These are phyloP conservation scores for Poeciliopsis paucimaculata DNA, from an alignment of 2,797 vertebrate genomes.

Conservation along the genomic window DNA sequence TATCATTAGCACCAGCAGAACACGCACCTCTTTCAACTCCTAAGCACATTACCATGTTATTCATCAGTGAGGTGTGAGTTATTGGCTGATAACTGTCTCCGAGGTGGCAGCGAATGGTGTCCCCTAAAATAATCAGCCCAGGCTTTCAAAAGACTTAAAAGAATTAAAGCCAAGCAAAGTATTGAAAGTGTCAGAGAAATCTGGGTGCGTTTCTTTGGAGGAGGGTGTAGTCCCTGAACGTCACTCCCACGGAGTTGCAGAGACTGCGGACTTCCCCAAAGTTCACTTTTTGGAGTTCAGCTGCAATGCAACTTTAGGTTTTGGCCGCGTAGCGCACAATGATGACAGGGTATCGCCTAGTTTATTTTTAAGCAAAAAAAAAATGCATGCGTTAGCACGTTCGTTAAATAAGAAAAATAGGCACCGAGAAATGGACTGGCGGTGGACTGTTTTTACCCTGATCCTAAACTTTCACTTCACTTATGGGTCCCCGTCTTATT, in stretches of 20 bases:
- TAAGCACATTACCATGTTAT: slow-evolving; percentile 37
- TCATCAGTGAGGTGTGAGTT: slow-evolving; percentile 65
- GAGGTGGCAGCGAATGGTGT: slow-evolving; percentile 12
- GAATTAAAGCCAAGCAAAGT: slow-evolving; percentile 18
- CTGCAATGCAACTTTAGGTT: slow-evolving; percentile 45
- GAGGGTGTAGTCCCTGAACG: slow-evolving; percentile 70
- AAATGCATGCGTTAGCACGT: slow-evolving; percentile 37
- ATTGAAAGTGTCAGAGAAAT: slow-evolving; percentile 6
- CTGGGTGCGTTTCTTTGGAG: slow-evolving; percentile 31
- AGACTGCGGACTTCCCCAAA: slow-evolving; percentile 71
- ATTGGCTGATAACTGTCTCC: slow-evolving; percentile 39
- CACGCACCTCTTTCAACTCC: slow-evolving; percentile 36
- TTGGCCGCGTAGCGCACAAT: slow-evolving; percentile 27
- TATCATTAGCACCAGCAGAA: slow-evolving; percentile 40
- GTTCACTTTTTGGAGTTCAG: slow-evolving; percentile 62
- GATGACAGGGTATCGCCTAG: slow-evolving; percentile 11
- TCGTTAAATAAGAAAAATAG: slow-evolving; percentile 50
- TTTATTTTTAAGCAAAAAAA: background rate
- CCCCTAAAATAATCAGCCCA: slow-evolving; percentile 30
- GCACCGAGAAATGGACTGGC: slow-evolving; percentile 50
- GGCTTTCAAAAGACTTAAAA: slow-evolving; percentile 8
- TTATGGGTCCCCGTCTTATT: slow-evolving; percentile 69
- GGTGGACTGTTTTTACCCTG: slow-evolving; percentile 66
- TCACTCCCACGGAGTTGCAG: slow-evolving; percentile 73
- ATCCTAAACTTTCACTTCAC: slow-evolving; percentile 69